Base-by-base conservation (phyloP, 2,797 vertebrate species). In the Rhyacichthys aspro region DNA sequence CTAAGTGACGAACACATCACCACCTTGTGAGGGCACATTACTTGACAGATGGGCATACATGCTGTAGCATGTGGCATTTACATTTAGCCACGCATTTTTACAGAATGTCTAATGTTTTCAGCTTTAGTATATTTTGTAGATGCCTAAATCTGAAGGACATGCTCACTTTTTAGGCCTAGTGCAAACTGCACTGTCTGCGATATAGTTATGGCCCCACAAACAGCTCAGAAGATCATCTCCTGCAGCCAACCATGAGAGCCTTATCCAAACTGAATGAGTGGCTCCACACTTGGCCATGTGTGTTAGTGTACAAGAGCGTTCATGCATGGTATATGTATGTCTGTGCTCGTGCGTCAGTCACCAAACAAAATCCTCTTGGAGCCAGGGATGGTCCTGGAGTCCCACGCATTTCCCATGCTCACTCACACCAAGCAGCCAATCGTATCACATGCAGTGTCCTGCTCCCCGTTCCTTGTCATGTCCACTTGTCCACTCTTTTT, bases 371-470 rank as follows among this genome's bases (percentile, higher is more conserved):
- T 84, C 56, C 52, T 38, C 36, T 74, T 78, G 84, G 84, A 90
- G 66, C 52, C 70, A 84, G 68, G 67, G 75, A 89, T 79, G 81
- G 76, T 76, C 85, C 83, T 81, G 77, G 80, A 79, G 82, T 91
- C 90, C 91, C 90, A 91, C 88, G 85, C 90, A 89, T 90, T 91
- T 93, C 91, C 88, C 90, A 92, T 91, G 89, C 88, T 90, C 88
- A 74, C 83, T 91, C 84, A 88, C 89, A 92, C 88, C 85, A 86
- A 86, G 79, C 89, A 90, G 87, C 38, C 83, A 86, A 84, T 84
- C 84, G 82, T 84, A 89, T 86, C 85, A 72, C 88, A 70, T 79
- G 60, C 72, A 42, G 67, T 38, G 48, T 58, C 66, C 60, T 70
- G 66, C 71, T 67, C 67, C 77, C 58, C 3, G 64, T 76, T 85